phyloP scores from a whole-genome alignment of 1,140 invertebrate genomes.

The Teleopsis dalmanni region DNA sequence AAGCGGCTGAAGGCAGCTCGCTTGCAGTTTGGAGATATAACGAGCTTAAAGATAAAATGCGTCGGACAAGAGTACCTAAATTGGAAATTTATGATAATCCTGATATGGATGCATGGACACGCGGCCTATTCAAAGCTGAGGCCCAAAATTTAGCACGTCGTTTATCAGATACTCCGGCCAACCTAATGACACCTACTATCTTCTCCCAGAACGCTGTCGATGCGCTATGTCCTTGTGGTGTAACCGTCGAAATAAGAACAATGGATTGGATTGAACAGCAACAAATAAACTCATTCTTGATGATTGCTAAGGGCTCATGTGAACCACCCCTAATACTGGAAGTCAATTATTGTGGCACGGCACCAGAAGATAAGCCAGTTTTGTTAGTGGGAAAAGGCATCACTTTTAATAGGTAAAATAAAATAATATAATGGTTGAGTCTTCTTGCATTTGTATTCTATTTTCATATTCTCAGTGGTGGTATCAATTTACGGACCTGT shows the following conservation, averaged over 20 bases:
- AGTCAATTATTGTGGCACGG: slow-evolving; percentile 30
- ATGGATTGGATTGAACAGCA: slow-evolving; percentile 43
- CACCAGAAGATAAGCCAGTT: slow-evolving; percentile 35
- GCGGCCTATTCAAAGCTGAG: slow-evolving; percentile 64
- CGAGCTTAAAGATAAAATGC: slow-evolving; percentile 52
- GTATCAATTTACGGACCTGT: slow-evolving; percentile 49
- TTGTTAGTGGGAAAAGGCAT: slow-evolving; percentile 32
- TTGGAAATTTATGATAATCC: slow-evolving; percentile 47
- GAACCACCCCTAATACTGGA: slow-evolving; percentile 51
- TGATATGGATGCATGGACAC: slow-evolving; percentile 57
- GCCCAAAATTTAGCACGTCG: slow-evolving; percentile 76
- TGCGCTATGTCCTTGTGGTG: slow-evolving; percentile 47
- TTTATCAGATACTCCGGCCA: slow-evolving; percentile 76
- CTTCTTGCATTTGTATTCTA: too few species aligned
- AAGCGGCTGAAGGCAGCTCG: slow-evolving; percentile 63
- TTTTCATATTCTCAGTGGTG: slow-evolving; percentile 6
- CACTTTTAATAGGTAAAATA: slow-evolving; percentile 33
- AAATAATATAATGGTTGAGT: too few species aligned
- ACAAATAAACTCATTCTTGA: slow-evolving; percentile 55
- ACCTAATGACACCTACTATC: slow-evolving; percentile 76
- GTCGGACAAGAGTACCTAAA: slow-evolving; percentile 47
- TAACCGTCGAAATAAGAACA: slow-evolving; percentile 61
- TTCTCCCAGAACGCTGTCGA: slow-evolving; percentile 60
- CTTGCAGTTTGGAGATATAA: slow-evolving; percentile 60
- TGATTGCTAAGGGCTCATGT: slow-evolving; percentile 66